Conservation (phyloP, 2,113 vertebrate species). For the Salvelinus alpinus region DNA sequence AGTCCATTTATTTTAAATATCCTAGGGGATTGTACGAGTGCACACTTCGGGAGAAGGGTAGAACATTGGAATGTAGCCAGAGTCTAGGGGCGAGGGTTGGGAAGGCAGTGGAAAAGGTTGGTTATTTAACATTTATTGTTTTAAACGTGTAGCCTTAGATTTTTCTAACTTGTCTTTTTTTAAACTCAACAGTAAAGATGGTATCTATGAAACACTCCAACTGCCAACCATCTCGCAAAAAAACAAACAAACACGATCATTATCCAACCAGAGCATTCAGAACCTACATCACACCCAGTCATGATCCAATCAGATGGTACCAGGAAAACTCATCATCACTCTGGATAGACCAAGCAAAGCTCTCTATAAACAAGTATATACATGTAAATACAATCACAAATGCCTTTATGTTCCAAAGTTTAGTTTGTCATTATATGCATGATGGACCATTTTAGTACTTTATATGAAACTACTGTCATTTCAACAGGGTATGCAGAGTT, state of each 20-base stretch:
- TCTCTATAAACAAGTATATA: not conserved
- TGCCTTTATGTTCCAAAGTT: slow-evolving; percentile 9
- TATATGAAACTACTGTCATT: not conserved
- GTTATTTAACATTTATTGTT: too few relatives aligned
- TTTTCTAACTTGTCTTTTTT: too few relatives aligned
- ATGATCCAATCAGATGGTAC: not conserved
- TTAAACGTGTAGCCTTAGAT: too few relatives aligned
- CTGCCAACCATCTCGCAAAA: too few relatives aligned
- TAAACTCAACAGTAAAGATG: too few relatives aligned
- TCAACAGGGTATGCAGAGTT: slow-evolving; percentile 9
- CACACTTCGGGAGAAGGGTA: too few relatives aligned
- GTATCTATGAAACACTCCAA: too few relatives aligned
- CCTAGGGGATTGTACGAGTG: too few relatives aligned
- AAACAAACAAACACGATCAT: not conserved
- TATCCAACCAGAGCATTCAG: not conserved
- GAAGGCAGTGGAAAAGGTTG: too few relatives aligned
- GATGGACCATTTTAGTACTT: not conserved
- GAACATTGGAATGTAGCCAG: too few relatives aligned
- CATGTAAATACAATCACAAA: not conserved
- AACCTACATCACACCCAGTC: not conserved
- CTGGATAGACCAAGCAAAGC: not conserved
- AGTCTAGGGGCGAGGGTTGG: too few relatives aligned
- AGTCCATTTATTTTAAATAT: too few relatives aligned
- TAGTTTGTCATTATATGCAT: not conserved
- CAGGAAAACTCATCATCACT: not conserved